A percentile compares a stretch with the other conserved stretches of the same genome.
Evolutionary conservation across 1,140 invertebrate species (phyloP).

Genomic region (honey bee (Apis mellifera)): DNA sequence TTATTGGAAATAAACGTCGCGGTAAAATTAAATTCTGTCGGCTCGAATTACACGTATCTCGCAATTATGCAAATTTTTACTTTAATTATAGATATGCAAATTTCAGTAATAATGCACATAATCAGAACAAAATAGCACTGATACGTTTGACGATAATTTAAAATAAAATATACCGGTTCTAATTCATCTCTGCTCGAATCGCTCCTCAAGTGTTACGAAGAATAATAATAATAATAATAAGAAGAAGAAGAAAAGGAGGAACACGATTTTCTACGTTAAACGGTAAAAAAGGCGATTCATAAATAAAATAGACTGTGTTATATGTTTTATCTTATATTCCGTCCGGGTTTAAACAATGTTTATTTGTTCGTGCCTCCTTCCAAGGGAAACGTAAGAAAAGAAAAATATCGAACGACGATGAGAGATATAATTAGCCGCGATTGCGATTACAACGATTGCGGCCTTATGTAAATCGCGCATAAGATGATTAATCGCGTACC

Average conservation of each 20-base stretch:
- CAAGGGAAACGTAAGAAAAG: background rate
- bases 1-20: too few species aligned
- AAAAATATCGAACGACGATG: constrained; percentile 11
- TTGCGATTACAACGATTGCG: constrained; percentile 6
- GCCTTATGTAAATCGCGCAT: constrained; percentile 20
- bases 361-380: background rate
- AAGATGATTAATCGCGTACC: constrained; percentile 28
- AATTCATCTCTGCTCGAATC: too few species aligned
- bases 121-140: too few species aligned
- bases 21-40: too few species aligned
- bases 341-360: background rate
- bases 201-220: too few species aligned
- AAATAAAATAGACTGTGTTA: background rate
- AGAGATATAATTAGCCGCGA: constrained; percentile 29
- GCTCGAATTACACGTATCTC: too few species aligned
- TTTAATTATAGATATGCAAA: too few species aligned
- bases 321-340: background rate
- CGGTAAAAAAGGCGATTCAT: background rate
- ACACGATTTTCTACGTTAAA: background rate
- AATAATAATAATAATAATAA: too few species aligned
- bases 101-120: too few species aligned
- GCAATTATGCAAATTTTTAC: too few species aligned
- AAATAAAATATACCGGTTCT: too few species aligned
- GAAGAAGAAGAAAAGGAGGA: background rate
- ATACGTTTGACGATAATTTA: too few species aligned